phyloP scores from a whole-genome alignment of 2,888 invertebrate species.

The Morpho helenor region DNA sequence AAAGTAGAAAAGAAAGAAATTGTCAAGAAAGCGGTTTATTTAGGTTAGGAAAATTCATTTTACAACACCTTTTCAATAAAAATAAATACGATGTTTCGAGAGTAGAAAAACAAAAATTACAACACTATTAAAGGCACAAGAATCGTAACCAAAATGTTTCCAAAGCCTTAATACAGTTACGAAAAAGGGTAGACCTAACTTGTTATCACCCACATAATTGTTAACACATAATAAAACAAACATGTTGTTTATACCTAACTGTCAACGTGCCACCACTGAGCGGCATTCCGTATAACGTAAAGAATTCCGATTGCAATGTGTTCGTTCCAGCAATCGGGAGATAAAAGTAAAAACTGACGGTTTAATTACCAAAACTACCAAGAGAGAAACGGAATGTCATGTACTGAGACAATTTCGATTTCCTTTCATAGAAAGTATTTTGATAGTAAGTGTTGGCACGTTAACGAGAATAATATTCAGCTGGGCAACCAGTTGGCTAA shows the following conservation, averaged over 20 bases:
- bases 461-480: constrained; percentile 46
- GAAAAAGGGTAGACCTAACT: too few species aligned
- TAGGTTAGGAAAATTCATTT: too few species aligned
- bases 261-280: constrained; percentile 11
- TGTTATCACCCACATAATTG: too few species aligned
- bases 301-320: constrained; percentile 49
- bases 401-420: constrained; percentile 74
- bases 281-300: constrained; percentile 33
- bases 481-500: constrained; percentile 46
- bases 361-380: constrained; percentile 68
- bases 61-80: too few species aligned
- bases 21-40: too few species aligned
- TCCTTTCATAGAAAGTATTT: constrained; percentile 77
- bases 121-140: too few species aligned
- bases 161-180: too few species aligned
- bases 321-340: constrained; percentile 38
- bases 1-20: too few species aligned
- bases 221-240: too few species aligned
- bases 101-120: too few species aligned
- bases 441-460: constrained; percentile 51
- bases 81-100: too few species aligned
- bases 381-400: constrained; percentile 73
- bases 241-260: constrained; percentile 13
- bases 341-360: constrained; percentile 58
- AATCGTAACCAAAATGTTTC: too few species aligned